phyloP scores from a whole-genome alignment of 2,888 invertebrate genomes.

The Hipparchia sbordonii region DNA sequence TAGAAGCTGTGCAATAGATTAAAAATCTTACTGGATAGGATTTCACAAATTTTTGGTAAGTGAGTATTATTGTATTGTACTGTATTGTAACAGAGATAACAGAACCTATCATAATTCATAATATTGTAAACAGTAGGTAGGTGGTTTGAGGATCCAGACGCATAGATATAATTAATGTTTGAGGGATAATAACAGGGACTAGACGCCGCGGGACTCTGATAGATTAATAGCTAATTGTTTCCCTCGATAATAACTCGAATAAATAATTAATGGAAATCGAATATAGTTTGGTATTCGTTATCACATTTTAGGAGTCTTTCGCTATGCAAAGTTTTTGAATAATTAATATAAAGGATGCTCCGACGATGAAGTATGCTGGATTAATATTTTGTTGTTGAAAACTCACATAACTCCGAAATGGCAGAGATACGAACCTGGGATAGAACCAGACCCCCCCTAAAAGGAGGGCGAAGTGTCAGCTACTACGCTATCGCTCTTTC shows the following conservation, averaged over 20 bases:
- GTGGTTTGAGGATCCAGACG: neutral
- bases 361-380: too few species aligned
- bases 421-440: too few species aligned
- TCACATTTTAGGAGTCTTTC: neutral
- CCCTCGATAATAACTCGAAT: neutral
- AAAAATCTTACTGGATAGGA: neutral
- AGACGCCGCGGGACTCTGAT: constrained; percentile 17
- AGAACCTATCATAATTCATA: too few species aligned
- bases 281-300: constrained; percentile 9
- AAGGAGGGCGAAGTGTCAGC: too few species aligned
- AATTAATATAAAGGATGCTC: too few species aligned
- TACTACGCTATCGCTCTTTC: too few species aligned
- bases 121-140: neutral
- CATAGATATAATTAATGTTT: constrained; percentile 3
- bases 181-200: constrained; percentile 11
- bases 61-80: neutral
- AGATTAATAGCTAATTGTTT: constrained; percentile 12
- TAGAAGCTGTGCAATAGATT: too few species aligned
- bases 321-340: neutral
- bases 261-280: constrained; percentile 1
- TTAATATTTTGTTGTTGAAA: too few species aligned
- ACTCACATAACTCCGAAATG: too few species aligned
- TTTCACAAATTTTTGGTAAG: neutral
- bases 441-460: too few species aligned
- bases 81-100: neutral